Conservation (phyloP, 2,113 vertebrate species). For the Melanocharis versteri region DNA sequence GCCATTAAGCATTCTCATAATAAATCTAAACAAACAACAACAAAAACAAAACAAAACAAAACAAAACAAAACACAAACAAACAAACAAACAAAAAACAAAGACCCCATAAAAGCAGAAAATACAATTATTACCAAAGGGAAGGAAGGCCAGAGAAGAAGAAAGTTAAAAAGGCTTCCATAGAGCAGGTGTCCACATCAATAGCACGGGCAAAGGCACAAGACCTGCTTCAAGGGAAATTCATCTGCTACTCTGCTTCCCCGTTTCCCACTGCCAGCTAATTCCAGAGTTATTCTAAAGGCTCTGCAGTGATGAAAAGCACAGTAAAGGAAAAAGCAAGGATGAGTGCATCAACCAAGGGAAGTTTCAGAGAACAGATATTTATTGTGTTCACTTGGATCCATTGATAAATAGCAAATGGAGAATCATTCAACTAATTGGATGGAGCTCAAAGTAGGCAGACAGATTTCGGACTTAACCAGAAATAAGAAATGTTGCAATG, state of each 20-base stretch:
- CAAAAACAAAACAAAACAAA: neutral
- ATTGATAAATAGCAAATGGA: neutral
- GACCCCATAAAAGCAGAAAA: neutral
- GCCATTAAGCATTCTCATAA: neutral
- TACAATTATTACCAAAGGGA: neutral
- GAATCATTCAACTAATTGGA: neutral
- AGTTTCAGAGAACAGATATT: neutral
- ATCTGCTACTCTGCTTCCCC: neutral
- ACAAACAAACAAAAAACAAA: neutral
- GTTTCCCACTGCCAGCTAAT: neutral
- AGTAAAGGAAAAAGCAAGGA: neutral
- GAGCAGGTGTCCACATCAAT: neutral
- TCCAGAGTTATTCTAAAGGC: neutral
- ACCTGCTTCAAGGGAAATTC: neutral
- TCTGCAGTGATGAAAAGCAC: neutral
- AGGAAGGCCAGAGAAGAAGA: neutral
- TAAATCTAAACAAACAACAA: neutral
- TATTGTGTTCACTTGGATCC: neutral
- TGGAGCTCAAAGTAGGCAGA: neutral
- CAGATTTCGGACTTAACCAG: neutral
- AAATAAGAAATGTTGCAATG: neutral
- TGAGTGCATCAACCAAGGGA: neutral
- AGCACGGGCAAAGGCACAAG: neutral
- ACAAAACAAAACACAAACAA: neutral
- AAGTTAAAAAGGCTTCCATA: neutral